Conservation (phyloP, 2,113 vertebrate genomes). For the Sisor rabdophorus region DNA sequence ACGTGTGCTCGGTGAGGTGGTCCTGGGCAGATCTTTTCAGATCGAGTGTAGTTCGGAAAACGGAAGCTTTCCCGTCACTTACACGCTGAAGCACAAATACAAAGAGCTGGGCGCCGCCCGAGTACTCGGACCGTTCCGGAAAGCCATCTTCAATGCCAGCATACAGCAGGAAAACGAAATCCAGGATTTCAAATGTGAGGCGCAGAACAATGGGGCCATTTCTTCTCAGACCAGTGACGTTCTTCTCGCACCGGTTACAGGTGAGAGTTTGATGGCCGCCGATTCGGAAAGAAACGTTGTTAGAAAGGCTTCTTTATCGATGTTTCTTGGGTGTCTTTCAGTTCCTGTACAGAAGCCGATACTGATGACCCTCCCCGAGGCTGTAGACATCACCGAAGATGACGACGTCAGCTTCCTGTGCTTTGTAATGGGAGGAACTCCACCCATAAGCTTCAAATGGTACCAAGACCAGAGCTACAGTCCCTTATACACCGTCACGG, state of each 20-base stretch:
- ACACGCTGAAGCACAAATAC: conserved; percentile 51
- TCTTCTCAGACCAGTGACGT: not conserved
- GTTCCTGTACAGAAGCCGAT: conserved; percentile 52
- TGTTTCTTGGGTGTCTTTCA: conserved; percentile 29
- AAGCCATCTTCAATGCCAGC: conserved; percentile 53
- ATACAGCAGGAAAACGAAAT: conserved; percentile 41
- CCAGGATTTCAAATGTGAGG: conserved; percentile 53
- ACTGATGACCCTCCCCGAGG: conserved; percentile 47
- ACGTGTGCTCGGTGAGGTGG: conserved; percentile 22
- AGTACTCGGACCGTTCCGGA: not conserved
- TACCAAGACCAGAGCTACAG: conserved; percentile 28
- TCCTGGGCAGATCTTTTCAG: conserved; percentile 52
- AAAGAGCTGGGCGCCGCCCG: fast-evolving
- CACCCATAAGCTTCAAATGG: conserved; percentile 63
- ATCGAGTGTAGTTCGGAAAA: conserved; percentile 58
- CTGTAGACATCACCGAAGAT: conserved; percentile 53
- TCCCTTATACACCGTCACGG: conserved; percentile 30
- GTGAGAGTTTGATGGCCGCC: conserved; percentile 45
- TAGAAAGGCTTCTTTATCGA: no score
- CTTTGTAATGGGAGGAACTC: conserved; percentile 46
- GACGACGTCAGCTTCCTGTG: conserved; percentile 55
- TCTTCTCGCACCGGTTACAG: conserved; percentile 52
- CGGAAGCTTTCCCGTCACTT: conserved; percentile 67
- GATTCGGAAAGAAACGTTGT: no score
- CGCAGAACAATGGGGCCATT: conserved; percentile 48